Evolutionary conservation across 1,140 invertebrate species (phyloP), one percentile per base, ranked within the genome.

Genomic region (Drosophila mayri): DNA sequence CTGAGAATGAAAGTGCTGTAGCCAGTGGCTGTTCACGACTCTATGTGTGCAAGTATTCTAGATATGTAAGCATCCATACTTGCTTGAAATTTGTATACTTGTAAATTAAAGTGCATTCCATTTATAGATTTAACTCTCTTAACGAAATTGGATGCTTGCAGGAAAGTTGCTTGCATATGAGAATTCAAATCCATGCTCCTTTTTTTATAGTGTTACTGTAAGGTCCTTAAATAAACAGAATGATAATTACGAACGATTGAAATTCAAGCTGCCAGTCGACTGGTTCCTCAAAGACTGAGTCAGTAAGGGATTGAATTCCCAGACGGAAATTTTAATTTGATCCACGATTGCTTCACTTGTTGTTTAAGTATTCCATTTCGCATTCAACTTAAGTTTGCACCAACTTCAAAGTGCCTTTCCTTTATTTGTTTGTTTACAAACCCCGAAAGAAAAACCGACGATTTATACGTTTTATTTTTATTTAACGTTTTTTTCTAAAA

Each of bases 391-490:
- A 30, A 55, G 63, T 70, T 70, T 44, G 47, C 63, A 70, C 66
- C 32, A 18, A 30, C 38, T 37, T 28, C 38, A 50, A 30, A 68
- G 37, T 20, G 20, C 20, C 41, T 38, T 66, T 66, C 30, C 38
- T 67, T 64, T 72, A 64, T 55, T 71, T 49, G 25, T 59, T 65
- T 30, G 28, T 22, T 47, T 8, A 38, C 71, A 59, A 58, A 22
- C 50, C n/a, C 58, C 18, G 7, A 32, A 61, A 71, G 52, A 60
- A 57, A 73, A 73, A 78, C 25, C 40, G 35, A 63, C 20, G 41
- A 88, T 73, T 88, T 88, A 88, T 66, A 50, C 77, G 28, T 87
- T 88, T 70, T 72, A 75, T 70, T 87, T 84, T 86, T 82, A 62
- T 79, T 82, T 82, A 82, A 65, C 67, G 10, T 82, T 81, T 81